phyloP scores from a whole-genome alignment of 2,888 invertebrate species.

The Acrobasis consociella region DNA sequence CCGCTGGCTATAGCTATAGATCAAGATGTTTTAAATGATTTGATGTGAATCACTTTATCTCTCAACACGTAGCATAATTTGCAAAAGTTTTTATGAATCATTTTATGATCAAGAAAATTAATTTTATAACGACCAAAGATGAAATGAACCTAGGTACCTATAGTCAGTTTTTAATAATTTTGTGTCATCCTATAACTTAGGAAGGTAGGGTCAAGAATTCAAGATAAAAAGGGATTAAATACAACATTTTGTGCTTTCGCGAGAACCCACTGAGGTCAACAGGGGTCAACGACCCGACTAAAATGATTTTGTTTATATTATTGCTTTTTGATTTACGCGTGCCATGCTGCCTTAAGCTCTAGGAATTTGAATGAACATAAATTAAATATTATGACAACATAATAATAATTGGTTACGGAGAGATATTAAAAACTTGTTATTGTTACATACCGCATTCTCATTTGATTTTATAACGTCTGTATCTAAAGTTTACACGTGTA shows the following conservation, averaged over 20 bases:
- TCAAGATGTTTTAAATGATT: no score
- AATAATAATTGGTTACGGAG: background rate
- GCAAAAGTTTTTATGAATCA: no score
- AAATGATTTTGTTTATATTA: constrained; percentile 17
- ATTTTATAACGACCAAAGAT: no score
- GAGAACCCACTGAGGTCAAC: constrained; percentile 49
- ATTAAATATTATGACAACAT: constrained; percentile 11
- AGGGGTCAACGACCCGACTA: constrained; percentile 47
- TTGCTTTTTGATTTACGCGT: background rate
- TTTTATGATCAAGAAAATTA: no score
- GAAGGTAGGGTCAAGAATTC: constrained; percentile 33
- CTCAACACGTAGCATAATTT: no score
- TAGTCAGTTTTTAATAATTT: constrained; percentile 6
- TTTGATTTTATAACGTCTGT: background rate
- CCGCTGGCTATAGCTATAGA: no score
- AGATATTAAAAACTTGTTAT: background rate
- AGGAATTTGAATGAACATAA: constrained; percentile 9
- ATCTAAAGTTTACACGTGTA: no score
- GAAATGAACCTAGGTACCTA: no score
- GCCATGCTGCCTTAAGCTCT: background rate
- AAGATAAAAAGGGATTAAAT: constrained; percentile 37
- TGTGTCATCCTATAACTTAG: constrained; percentile 13
- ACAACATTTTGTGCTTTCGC: constrained; percentile 40
- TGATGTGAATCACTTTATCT: no score
- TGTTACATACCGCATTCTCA: background rate